Evolutionary conservation across 2,888 invertebrate genomes (phyloP).

Genomic region (Eupithecia subfuscata): DNA sequence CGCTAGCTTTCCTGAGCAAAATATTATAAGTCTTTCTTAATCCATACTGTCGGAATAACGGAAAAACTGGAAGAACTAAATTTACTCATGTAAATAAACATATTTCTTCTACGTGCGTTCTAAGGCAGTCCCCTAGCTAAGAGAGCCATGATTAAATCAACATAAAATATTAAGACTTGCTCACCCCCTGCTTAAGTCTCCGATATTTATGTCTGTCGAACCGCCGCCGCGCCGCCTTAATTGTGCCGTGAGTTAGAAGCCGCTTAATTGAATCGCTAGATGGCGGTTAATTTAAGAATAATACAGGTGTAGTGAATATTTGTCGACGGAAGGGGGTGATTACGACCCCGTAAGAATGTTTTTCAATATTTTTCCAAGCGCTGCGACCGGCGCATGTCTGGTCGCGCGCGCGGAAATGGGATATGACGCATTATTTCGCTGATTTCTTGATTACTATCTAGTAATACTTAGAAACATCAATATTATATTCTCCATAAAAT

Average conservation of each 20-base stretch:
- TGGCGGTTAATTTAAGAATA: not conserved
- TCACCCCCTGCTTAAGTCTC: slow-evolving; percentile 1
- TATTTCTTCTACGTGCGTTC: not conserved
- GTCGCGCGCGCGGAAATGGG: too few relatives aligned
- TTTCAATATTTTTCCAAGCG: too few relatives aligned
- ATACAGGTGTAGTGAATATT: not conserved
- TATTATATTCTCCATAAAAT: too few relatives aligned
- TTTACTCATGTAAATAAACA: not conserved
- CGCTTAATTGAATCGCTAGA: slow-evolving; percentile 2
- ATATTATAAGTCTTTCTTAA: too few relatives aligned
- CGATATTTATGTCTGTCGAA: slow-evolving; percentile 3
- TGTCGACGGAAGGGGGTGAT: not conserved
- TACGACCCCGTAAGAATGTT: not conserved
- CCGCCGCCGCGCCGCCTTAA: not conserved
- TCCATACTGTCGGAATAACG: too few relatives aligned
- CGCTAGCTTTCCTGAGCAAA: too few relatives aligned
- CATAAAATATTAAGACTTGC: not conserved
- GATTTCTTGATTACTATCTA: too few relatives aligned
- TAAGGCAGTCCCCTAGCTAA: not conserved
- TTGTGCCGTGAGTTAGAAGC: not conserved
- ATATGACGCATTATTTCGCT: too few relatives aligned
- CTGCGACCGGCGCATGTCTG: too few relatives aligned
- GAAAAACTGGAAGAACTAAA: not conserved
- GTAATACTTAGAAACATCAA: too few relatives aligned
- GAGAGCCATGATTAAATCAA: slow-evolving; percentile 2